Base-by-base conservation (phyloP, 2,113 vertebrate species). In the Siniperca chuatsi region DNA sequence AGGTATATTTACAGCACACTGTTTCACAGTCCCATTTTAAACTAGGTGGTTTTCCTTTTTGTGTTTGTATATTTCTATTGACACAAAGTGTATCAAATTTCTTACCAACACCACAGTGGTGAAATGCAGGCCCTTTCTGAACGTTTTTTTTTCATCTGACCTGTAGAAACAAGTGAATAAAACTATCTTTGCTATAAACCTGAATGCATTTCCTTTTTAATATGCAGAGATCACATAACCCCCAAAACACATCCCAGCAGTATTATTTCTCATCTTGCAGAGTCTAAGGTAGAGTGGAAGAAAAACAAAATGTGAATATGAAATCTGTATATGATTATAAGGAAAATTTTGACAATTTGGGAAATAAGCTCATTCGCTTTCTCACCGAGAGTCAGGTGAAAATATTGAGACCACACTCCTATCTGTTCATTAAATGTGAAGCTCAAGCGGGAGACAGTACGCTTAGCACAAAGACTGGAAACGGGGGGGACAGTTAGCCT, bases 121-220 rank as follows among this genome's bases (percentile, higher is more conserved):
- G 35, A 65, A 55, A 69, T 62, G 55, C 46, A 78, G 20, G 5
- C 21, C 55, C 25, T 15, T 35, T 52, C 44, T 57, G 29, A 8
- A 33, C 21, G 44, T 48, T 13, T 60, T 33, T 60, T 33, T 44
- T 37, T 18, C 29, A 46, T 10, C 66, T 72, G 66, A 35, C 42
- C 40, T 33, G 6, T 60, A 50, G 29, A 55, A 23, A 55, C 33
- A 40, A 8, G 48, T 54, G 33, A 72, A 58, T 73, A 42, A 25
- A 72, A 74, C 23, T 16, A 21, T n/a, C 55, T 66, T 37, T 35
- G 50, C 23, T 61, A 21, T 65, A 64, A 46, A 37, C 25, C 25
- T 84, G 33, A 66, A 20, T 74, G 1, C 20, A n/a, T 70, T 75
- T 54, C 35, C 40, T 61, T n/a, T 75, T 75, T 4, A 42, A 48